These are phyloP conservation scores for Bibio marci DNA, from an alignment of 2,888 invertebrate genomes.

Conservation along the genomic window DNA sequence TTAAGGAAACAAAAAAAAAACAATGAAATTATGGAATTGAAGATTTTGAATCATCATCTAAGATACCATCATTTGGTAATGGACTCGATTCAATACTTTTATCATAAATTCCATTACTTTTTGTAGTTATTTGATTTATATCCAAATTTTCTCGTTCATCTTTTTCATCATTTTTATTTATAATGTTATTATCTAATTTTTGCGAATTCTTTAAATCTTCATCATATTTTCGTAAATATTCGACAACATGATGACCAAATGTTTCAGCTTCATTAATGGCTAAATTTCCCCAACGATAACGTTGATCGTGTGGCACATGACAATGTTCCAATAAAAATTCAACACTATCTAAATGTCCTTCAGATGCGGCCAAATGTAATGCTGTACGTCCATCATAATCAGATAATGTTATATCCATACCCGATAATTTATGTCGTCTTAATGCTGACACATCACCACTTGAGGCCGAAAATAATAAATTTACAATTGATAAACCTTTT, in stretches of 20 bases:
- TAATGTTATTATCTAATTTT: not conserved
- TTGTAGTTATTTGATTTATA: not conserved
- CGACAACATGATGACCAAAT: conserved; percentile 63
- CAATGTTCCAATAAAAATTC: conserved; percentile 74
- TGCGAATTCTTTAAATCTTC: conserved; percentile 15
- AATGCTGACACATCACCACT: conserved; percentile 91
- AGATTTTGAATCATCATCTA: too few species aligned
- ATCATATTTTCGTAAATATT: conserved; percentile 39
- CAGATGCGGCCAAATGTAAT: conserved; percentile 84
- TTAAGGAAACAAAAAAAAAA: too few species aligned
- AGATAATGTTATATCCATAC: conserved; percentile 82
- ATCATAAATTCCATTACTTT: not conserved
- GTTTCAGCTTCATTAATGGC: conserved; percentile 79
- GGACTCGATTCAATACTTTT: not conserved
- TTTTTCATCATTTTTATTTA: not conserved
- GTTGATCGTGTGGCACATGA: conserved; percentile 31
- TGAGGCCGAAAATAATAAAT: conserved; percentile 83
- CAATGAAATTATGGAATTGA: too few species aligned
- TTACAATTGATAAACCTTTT: conserved; percentile 81
- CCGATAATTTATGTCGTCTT: conserved; percentile 73
- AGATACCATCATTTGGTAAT: too few species aligned
- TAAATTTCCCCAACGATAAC: conserved; percentile 83
- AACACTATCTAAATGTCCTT: conserved; percentile 81
- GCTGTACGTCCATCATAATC: conserved; percentile 95
- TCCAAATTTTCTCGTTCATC: too few species aligned